Evolutionary conservation across 2,113 vertebrate genomes (phyloP), one percentile per base, ranked within the genome.

Genomic region (Neolamprologus sp.): DNA sequence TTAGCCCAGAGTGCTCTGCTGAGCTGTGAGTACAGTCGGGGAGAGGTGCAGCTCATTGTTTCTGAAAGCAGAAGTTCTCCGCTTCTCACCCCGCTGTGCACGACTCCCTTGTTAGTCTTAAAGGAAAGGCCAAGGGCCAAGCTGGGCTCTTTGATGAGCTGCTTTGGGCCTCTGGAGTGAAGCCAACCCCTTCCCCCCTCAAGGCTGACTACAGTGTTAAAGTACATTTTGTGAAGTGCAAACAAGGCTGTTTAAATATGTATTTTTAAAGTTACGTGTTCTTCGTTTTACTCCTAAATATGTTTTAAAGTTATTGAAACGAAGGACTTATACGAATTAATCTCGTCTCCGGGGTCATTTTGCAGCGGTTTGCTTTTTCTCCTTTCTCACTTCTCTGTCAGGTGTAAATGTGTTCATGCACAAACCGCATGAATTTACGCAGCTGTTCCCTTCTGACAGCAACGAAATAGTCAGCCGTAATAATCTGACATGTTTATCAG

Each of bases 401-500:
- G 42, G 26, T 83, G 85, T 68, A 17, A 54, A 83, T 87, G 58
- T 60, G 40, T 79, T 26, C 4, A 37, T 28, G 9, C 35, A 17
- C 37, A 81, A 42, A 80, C 42, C 33, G 13, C 47, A 57, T 68
- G 21, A 85, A 85, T 90, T 71, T 57, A 49, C 35, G 23, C 93
- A 87, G 55, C 86, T 87, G 83, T 85, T 88, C 73, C 45, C 83
- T 89, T 63, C 5, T 91, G 87, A 90, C 87, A 80, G 82, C 79
- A 54, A 42, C 60, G 26, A 87, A 89, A 73, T n/a, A 75, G 80
- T 88, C 79, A 75, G 45, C 87, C 78, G 47, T 65, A 65, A 87
- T 87, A 87, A 82, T 87, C 80, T 90, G 89, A 87, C 90, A 68
- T 92, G 90, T 91, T 92, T 86, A 89, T 93, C 85, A 89, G 82